phyloP scores from a whole-genome alignment of 2,797 vertebrate species.

The Dermochelys coriacea region DNA sequence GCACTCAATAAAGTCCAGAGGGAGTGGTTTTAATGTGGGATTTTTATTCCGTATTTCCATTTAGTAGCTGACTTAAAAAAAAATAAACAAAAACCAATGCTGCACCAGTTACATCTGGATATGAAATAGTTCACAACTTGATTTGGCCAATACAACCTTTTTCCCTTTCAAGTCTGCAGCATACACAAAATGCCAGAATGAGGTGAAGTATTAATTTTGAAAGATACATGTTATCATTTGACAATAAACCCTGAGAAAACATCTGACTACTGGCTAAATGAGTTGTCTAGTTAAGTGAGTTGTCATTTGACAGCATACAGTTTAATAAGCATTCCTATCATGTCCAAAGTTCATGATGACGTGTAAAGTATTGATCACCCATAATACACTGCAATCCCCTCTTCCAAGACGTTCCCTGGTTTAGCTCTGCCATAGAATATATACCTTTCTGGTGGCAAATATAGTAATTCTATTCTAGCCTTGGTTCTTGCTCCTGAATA shows the following conservation, averaged over 20 bases:
- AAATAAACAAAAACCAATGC: neutral
- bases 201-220: neutral
- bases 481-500: neutral
- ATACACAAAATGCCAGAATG: neutral
- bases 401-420: neutral
- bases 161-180: neutral
- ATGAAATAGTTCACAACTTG: neutral
- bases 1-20: neutral
- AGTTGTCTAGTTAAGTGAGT: neutral
- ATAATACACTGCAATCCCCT: neutral
- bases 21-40: neutral
- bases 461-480: neutral
- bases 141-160: neutral
- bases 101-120: neutral
- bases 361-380: neutral
- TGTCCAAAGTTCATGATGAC: neutral
- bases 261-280: neutral
- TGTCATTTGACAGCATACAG: neutral
- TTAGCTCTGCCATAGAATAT: neutral
- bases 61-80: neutral
- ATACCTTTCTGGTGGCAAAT: neutral
- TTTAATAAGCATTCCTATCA: neutral
- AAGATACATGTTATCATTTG: neutral
- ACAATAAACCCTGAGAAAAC: neutral
- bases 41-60: neutral